Evolutionary conservation across 2,797 vertebrate genomes (phyloP).

Genomic region (Saxicola maurus): DNA sequence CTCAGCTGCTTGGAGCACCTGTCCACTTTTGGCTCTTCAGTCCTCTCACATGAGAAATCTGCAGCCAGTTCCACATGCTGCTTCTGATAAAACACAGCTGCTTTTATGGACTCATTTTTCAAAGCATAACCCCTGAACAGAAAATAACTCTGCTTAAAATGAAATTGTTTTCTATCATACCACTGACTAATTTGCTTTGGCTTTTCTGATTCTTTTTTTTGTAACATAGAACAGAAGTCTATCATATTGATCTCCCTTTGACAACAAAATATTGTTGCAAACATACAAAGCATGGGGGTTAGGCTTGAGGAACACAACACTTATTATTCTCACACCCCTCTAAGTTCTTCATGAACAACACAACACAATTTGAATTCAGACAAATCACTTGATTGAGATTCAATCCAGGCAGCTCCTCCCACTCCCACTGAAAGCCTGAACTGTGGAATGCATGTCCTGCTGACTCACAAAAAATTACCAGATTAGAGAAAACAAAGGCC

Average conservation of each 20-base stretch:
- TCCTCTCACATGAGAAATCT: background rate
- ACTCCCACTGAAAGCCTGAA: background rate
- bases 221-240: background rate
- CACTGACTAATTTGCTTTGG: background rate
- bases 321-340: background rate
- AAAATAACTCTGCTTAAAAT: background rate
- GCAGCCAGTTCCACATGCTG: background rate
- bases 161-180: background rate
- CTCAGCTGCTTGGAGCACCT: background rate
- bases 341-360: background rate
- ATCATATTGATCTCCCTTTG: background rate
- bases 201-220: background rate
- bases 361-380: background rate
- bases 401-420: background rate
- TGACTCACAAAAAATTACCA: background rate
- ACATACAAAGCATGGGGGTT: background rate
- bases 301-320: background rate
- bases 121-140: background rate
- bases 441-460: background rate
- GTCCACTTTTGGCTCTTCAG: background rate
- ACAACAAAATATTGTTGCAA: background rate
- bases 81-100: background rate
- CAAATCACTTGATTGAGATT: background rate
- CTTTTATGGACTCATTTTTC: background rate
- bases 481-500: background rate